phyloP scores from a whole-genome alignment of 2,888 invertebrate species.

The Drosophila cognata region DNA sequence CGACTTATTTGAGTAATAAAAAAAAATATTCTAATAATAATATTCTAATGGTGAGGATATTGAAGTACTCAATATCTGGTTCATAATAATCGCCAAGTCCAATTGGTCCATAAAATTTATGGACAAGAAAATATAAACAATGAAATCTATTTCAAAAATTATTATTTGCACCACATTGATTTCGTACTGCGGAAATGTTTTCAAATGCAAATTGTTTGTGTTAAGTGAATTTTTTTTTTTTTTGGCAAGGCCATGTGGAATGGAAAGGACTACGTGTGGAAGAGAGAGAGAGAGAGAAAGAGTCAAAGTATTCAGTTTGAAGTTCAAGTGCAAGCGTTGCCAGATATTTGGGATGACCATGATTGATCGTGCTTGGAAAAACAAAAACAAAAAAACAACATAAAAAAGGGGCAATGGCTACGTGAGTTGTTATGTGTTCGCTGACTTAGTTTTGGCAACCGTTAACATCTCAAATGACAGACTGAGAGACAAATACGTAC shows the following conservation, averaged over 20 bases:
- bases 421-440: conserved; percentile 46
- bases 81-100: neutral
- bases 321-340: conserved; percentile 50
- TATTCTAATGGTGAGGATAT: neutral
- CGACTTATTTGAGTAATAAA: neutral
- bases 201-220: conserved; percentile 9
- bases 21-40: neutral
- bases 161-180: conserved; percentile 12
- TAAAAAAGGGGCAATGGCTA: conserved; percentile 18
- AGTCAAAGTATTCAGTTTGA: conserved; percentile 18
- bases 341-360: conserved; percentile 4
- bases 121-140: conserved; percentile 27
- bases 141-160: conserved; percentile 20
- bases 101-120: conserved; percentile 25
- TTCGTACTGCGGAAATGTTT: conserved; percentile 50
- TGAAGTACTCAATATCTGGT: neutral
- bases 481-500: neutral
- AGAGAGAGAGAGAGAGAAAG: conserved; percentile 6
- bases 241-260: conserved; percentile 5
- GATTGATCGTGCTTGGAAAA: conserved; percentile 30
- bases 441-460: conserved; percentile 22
- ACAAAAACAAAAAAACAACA: conserved; percentile 4
- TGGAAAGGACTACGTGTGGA: neutral
- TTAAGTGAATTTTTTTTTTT: neutral
- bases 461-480: conserved; percentile 27